Evolutionary conservation across 2,797 vertebrate species (phyloP), one percentile per base, ranked within the genome.

Genomic region (Ibycter americanus): DNA sequence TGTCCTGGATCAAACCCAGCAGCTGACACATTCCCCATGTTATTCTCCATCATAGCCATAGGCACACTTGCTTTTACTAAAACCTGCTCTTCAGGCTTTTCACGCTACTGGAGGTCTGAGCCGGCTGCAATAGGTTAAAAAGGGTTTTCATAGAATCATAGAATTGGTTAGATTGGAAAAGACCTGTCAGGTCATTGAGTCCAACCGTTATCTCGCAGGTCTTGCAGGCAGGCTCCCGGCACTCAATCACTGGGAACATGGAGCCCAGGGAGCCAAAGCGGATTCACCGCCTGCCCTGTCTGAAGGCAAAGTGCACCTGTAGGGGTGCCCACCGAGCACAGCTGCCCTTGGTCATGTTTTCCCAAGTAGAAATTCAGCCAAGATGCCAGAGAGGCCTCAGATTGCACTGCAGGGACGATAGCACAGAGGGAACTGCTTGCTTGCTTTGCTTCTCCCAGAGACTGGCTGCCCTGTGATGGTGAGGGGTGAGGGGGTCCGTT

Each of bases 191-290:
- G 42, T 42, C 16, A 42, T 42, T 7, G 6, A 42, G 42, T 42
- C 42, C 42, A 42, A 42, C 42, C 42, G 17, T 42, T 42, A 14
- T n/a, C 44, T 54, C 54, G 22, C 46, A 15, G 19, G 11, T 21
- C 46, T 17, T 51, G 12, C 23, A 38, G 38, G 16, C 12, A 38
- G 47, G 54, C 19, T 52, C 61, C 2, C 1, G 19, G 29, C 1
- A 0, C 59, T 58, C 3, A 0, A 8, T 36, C 1, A 3, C 49
- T 42, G 66, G 74, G 58, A 63, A 47, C 1, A 0, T 2, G 10
- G n/a, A 47, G 21, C 58, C 74, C 65, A 17, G n/a, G 22, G 46
- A 66, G 15, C 32, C 27, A 20, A 66, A 44, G 32, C 1, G 3
- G n/a, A 59, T 32, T 44, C 36, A 15, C 2, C 4, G 21, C n/a